Conservation (phyloP, 2,113 vertebrate species). For the Argyrosomus japonicus region DNA sequence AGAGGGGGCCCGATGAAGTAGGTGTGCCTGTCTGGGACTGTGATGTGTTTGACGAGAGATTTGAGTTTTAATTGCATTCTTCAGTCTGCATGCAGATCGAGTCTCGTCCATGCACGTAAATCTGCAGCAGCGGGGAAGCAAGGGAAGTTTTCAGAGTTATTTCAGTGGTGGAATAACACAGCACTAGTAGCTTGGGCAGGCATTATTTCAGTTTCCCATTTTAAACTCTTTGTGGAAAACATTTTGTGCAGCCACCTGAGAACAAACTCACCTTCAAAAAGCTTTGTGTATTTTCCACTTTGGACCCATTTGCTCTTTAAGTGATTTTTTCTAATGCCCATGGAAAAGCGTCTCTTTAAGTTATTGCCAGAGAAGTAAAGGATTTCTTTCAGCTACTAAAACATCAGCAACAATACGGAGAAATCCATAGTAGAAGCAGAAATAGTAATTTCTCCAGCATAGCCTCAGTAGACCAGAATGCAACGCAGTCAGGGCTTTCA, state of each 20-base stretch:
- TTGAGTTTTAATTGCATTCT: slow-evolving; percentile 81
- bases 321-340: background rate
- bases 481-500: background rate
- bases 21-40: slow-evolving; percentile 68
- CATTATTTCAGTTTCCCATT: background rate
- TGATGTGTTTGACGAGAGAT: slow-evolving; percentile 83
- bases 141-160: slow-evolving; percentile 46
- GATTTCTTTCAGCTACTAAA: background rate
- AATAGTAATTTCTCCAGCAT: background rate
- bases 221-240: background rate
- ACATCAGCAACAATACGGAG: background rate
- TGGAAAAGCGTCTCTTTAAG: slow-evolving; percentile 7
- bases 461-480: slow-evolving; percentile 20
- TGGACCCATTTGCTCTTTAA: background rate
- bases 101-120: slow-evolving; percentile 32
- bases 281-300: background rate
- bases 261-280: slow-evolving; percentile 5
- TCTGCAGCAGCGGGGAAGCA: slow-evolving; percentile 16
- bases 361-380: background rate
- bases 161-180: background rate
- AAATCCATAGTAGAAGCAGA: background rate
- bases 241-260: background rate
- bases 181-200: background rate
- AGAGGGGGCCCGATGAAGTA: slow-evolving; percentile 63
- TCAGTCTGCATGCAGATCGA: slow-evolving; percentile 75